Evolutionary conservation across 1,140 invertebrate species (phyloP).

Genomic region (Bombus waltoni): DNA sequence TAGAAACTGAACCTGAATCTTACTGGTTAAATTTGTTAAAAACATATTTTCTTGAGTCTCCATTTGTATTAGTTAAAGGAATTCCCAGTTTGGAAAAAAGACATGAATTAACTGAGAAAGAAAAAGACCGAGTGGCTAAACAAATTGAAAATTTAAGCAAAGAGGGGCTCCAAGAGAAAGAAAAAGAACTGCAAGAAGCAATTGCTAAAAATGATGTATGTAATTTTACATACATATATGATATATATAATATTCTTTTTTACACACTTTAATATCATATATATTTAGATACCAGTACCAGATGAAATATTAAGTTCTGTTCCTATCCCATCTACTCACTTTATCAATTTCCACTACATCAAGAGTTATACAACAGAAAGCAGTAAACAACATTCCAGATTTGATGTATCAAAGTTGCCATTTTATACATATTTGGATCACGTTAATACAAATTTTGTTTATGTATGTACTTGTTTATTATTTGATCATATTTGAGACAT

Average conservation of each 20-base stretch:
- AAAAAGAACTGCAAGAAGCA: slow-evolving; percentile 86
- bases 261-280: slow-evolving; percentile 33
- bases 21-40: slow-evolving; percentile 90
- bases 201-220: slow-evolving; percentile 90
- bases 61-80: slow-evolving; percentile 83
- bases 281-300: slow-evolving; percentile 85
- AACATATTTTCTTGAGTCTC: slow-evolving; percentile 87
- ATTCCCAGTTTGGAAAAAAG: slow-evolving; percentile 85
- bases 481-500: slow-evolving; percentile 22
- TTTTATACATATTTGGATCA: slow-evolving; percentile 91
- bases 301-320: slow-evolving; percentile 87
- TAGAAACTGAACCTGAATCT: slow-evolving; percentile 85
- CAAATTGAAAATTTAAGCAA: slow-evolving; percentile 86
- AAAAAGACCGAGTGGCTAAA: slow-evolving; percentile 86
- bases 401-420: slow-evolving; percentile 87
- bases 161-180: slow-evolving; percentile 87
- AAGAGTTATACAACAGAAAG: slow-evolving; percentile 83
- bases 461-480: slow-evolving; percentile 85
- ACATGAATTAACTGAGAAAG: slow-evolving; percentile 85
- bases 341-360: slow-evolving; percentile 88
- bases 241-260: slow-evolving; percentile 31
- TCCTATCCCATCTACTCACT: slow-evolving; percentile 87
- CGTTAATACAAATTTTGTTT: slow-evolving; percentile 92
- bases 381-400: slow-evolving; percentile 83
- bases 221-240: slow-evolving; percentile 13